Evolutionary conservation across 2,797 vertebrate genomes (phyloP), one percentile per base, ranked within the genome.

Genomic region (Sebastiscus tertius): DNA sequence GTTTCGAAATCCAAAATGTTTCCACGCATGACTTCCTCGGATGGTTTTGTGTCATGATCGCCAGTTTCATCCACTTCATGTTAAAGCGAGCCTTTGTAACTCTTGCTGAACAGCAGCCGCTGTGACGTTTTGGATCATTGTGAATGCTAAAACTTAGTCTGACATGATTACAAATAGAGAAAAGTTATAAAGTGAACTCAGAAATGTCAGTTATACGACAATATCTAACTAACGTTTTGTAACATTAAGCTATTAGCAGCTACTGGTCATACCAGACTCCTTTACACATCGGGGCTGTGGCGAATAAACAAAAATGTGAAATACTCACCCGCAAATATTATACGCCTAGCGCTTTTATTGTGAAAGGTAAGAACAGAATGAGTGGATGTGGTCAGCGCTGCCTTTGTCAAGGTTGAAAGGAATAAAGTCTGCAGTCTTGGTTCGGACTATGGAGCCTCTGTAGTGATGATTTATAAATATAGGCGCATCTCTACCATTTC

Each of bases 11-110:
- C 26, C 11, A 16, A 36, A 75, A 59, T 49, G 29, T 75, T 39
- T 49, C 10, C 46, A 26, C 58, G 5, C 20, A 6, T 60, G 11
- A 27, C 22, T 26, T 9, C 13, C 26, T 63, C 33, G 1, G 14
- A 56, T 68, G 42, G 33, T 74, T 42, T 62, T 62, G 42, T 73
- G 63, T 67, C 77, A 61, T 24, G 62, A 60, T 72, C 1, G 14
- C 8, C 6, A 18, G 2, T 64, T 74, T 58, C 16, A 9, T 42
- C 14, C 7, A 11, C 20, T 61, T 62, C n/a, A 9, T 7, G 2
- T 70, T 11, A 34, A 78, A 49, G 24, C 14, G 0, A 63, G 16
- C 27, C 11, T 26, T 2, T 1, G 22, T 13, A 10, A 33, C 18
- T 11, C 5, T 49, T 7, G 18, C 52, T 24, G 39, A 31, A 7